phyloP scores from a whole-genome alignment of 2,888 invertebrate genomes.

The Notodonta ziczac region DNA sequence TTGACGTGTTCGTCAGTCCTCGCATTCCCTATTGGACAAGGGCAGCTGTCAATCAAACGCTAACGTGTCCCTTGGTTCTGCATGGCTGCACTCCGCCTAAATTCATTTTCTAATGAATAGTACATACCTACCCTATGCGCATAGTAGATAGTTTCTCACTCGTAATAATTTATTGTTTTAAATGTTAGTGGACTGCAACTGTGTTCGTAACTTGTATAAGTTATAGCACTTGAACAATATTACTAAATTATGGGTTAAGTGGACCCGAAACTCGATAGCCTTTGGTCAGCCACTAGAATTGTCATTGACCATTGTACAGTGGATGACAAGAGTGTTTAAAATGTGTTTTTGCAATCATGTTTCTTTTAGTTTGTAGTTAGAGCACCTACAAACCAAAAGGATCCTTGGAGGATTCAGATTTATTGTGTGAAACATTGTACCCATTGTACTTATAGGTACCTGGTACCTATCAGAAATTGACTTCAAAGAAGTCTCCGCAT shows the following conservation, averaged over 20 bases:
- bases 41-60: slow-evolving; percentile 91
- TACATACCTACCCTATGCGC: neutral
- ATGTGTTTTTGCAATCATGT: neutral
- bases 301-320: slow-evolving; percentile 41
- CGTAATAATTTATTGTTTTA: neutral
- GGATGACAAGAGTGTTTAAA: slow-evolving; percentile 42
- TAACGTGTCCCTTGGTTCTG: slow-evolving; percentile 73
- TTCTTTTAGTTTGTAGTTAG: too few species aligned
- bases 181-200: neutral
- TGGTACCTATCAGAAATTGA: too few species aligned
- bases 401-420: too few species aligned
- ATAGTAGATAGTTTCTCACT: neutral
- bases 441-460: too few species aligned
- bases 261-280: slow-evolving; percentile 77
- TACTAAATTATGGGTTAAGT: slow-evolving; percentile 70
- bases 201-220: slow-evolving; percentile 34
- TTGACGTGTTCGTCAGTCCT: slow-evolving; percentile 92
- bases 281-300: slow-evolving; percentile 69
- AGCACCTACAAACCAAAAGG: too few species aligned
- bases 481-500: too few species aligned
- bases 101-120: neutral
- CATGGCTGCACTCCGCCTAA: slow-evolving; percentile 48
- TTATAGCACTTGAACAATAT: slow-evolving; percentile 44
- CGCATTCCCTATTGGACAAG: slow-evolving; percentile 91
- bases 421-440: too few species aligned